Conservation (phyloP, 2,888 invertebrate species). For the Dexiosoma caninum region DNA sequence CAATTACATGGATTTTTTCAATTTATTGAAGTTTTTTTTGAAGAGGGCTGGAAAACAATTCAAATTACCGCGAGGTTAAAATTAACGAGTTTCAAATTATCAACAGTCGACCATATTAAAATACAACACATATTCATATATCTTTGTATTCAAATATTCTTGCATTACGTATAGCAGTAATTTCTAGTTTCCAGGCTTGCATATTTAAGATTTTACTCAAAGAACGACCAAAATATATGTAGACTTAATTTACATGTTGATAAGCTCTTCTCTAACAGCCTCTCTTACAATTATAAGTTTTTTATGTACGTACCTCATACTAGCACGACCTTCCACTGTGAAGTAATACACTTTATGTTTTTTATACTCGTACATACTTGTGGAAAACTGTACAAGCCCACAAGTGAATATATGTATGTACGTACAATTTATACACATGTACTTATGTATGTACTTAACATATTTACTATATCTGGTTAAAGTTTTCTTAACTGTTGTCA, state of each 20-base stretch:
- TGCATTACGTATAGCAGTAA: too few relatives aligned
- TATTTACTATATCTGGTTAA: slow-evolving; percentile 50
- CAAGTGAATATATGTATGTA: background rate
- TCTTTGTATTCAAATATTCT: too few relatives aligned
- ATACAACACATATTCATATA: too few relatives aligned
- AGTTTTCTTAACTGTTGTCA: slow-evolving; percentile 54
- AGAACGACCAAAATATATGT: background rate
- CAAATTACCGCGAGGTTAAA: too few relatives aligned
- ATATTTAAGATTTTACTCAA: too few relatives aligned
- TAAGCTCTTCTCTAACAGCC: background rate
- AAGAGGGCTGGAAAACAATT: too few relatives aligned
- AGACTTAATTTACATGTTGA: background rate
- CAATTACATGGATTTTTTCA: too few relatives aligned
- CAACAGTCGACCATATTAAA: too few relatives aligned
- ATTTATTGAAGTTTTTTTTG: too few relatives aligned
- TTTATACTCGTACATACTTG: background rate
- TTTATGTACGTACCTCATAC: background rate
- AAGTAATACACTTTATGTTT: background rate
- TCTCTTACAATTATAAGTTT: background rate
- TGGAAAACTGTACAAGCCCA: background rate
- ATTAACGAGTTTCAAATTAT: too few relatives aligned
- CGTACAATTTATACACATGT: too few relatives aligned
- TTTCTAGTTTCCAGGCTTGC: too few relatives aligned
- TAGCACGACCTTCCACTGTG: slow-evolving; percentile 31
- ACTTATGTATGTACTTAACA: slow-evolving; percentile 17